Conservation (phyloP, 2,797 vertebrate genomes). For the Mycteria americana region DNA sequence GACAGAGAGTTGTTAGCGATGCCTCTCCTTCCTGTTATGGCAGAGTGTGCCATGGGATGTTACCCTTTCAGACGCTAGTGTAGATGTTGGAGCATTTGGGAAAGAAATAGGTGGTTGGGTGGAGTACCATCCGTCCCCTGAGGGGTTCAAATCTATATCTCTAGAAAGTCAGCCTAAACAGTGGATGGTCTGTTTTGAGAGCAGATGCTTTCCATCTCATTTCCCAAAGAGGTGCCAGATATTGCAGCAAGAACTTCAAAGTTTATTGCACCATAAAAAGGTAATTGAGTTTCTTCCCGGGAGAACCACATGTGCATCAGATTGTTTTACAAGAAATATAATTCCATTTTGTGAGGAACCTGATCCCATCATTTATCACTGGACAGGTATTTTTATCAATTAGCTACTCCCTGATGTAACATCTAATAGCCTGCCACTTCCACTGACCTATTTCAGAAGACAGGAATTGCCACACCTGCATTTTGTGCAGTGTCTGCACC, state of each 20-base stretch:
- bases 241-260: constrained; percentile 11
- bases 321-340: neutral
- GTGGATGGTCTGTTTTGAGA: neutral
- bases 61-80: neutral
- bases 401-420: neutral
- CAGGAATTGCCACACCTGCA: neutral
- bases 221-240: neutral
- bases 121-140: neutral
- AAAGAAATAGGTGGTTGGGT: neutral
- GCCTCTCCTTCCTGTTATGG: neutral
- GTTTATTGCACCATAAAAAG: constrained; percentile 26
- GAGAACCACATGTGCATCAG: neutral
- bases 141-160: neutral
- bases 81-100: neutral
- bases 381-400: neutral
- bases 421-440: neutral
- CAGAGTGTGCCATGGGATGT: neutral
- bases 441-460: neutral
- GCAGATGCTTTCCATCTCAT: constrained; percentile 5
- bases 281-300: constrained; percentile 6
- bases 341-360: neutral
- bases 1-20: neutral
- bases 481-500: neutral
- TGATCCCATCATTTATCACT: neutral
- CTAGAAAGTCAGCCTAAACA: neutral